Conservation (phyloP, 2,113 vertebrate species). For the Gallinago jamesoni region DNA sequence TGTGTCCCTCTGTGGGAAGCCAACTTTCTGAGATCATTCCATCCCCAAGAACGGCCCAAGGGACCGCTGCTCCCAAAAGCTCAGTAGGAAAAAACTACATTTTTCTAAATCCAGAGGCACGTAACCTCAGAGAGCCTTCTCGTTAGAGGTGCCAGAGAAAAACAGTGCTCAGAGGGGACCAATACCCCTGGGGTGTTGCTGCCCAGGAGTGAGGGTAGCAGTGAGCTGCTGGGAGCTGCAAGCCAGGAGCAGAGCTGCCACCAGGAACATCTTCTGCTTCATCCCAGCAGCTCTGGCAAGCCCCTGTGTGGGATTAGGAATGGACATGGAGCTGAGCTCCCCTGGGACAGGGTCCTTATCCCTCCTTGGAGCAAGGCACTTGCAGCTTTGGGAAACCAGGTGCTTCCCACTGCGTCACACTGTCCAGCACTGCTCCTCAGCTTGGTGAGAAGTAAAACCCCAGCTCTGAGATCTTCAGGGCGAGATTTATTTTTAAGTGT, state of each 20-base stretch:
- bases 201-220: not conserved
- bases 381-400: not conserved
- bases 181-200: not conserved
- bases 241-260: not conserved
- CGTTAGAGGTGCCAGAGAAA: not conserved
- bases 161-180: not conserved
- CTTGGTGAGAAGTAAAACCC: not conserved
- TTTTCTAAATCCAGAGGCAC: not conserved
- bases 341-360: not conserved
- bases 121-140: accelerated
- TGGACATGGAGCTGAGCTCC: not conserved
- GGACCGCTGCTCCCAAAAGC: not conserved
- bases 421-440: not conserved
- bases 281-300: not conserved
- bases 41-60: not conserved
- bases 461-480: not conserved
- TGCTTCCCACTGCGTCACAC: not conserved
- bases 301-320: not conserved
- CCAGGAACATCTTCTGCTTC: not conserved
- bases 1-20: not conserved
- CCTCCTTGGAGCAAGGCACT: accelerated
- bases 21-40: accelerated
- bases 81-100: not conserved
- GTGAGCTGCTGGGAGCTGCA: not conserved
- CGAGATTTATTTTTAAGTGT: not conserved